phyloP scores from a whole-genome alignment of 2,888 invertebrate species.

The Stegana nigrithorax region DNA sequence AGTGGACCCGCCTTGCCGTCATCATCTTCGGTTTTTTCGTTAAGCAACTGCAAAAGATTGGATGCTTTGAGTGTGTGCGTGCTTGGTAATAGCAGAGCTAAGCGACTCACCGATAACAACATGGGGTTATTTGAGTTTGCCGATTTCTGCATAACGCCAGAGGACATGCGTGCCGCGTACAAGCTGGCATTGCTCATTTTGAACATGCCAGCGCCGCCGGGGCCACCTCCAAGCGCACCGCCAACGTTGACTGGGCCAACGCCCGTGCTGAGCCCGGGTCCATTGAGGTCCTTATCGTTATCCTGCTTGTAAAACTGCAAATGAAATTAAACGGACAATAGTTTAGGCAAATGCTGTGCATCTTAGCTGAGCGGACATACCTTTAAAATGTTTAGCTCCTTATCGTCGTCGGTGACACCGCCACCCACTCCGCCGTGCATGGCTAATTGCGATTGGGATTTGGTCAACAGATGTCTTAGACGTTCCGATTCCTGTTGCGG shows the following conservation, averaged over 20 bases:
- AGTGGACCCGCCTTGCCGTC: slow-evolving; percentile 69
- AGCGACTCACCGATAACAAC: slow-evolving; percentile 74
- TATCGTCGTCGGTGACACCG: slow-evolving; percentile 56
- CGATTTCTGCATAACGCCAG: slow-evolving; percentile 49
- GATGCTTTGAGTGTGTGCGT: background rate
- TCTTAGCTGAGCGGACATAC: no score
- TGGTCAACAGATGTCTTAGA: slow-evolving; percentile 69
- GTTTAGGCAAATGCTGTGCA: no score
- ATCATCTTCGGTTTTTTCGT: slow-evolving; percentile 85
- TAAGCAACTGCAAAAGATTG: slow-evolving; percentile 74
- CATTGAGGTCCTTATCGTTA: slow-evolving; percentile 63
- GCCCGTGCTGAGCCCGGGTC: slow-evolving; percentile 22
- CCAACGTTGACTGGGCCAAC: no score
- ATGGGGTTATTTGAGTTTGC: slow-evolving; percentile 72
- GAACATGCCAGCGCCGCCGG: slow-evolving; percentile 39
- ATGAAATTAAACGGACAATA: background rate
- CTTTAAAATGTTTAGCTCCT: slow-evolving; percentile 54
- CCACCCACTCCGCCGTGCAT: slow-evolving; percentile 35
- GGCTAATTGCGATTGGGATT: slow-evolving; percentile 54
- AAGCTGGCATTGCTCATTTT: slow-evolving; percentile 47
- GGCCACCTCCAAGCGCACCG: slow-evolving; percentile 29
- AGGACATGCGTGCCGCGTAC: slow-evolving; percentile 36
- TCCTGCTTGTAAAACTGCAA: slow-evolving; percentile 62
- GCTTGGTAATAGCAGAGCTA: background rate
- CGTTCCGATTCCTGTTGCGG: slow-evolving; percentile 69